Conservation (phyloP, 2,797 vertebrate species). For the Enteromius mattozi region DNA sequence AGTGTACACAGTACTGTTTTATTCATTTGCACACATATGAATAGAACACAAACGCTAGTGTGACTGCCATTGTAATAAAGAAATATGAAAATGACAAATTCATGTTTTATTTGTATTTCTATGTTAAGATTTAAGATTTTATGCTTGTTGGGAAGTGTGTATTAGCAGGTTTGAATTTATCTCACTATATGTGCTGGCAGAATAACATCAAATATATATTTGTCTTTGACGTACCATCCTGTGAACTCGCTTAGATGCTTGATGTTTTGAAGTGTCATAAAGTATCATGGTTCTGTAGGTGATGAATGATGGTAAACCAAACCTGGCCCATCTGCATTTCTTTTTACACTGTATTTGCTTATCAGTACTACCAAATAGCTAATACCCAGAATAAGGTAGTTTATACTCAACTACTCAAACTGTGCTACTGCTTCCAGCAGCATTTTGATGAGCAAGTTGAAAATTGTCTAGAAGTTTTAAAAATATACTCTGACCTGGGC, state of each 20-base stretch:
- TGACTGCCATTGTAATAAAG: background rate
- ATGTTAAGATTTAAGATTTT: slow-evolving; percentile 27
- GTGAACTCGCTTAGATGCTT: slow-evolving; percentile 11
- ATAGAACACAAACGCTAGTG: background rate
- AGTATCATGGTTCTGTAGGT: background rate
- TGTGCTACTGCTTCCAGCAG: background rate
- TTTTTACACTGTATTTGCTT: background rate
- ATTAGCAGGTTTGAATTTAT: background rate
- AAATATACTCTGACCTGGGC: slow-evolving; percentile 43
- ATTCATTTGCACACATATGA: background rate
- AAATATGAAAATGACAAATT: background rate
- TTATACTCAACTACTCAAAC: background rate
- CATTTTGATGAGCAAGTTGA: background rate
- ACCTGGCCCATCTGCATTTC: background rate
- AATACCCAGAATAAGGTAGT: background rate
- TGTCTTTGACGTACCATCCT: slow-evolving; percentile 11
- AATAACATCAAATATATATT: slow-evolving; percentile 7
- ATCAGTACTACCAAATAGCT: background rate
- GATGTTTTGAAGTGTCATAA: slow-evolving; percentile 22
- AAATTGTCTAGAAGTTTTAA: slow-evolving; percentile 46
- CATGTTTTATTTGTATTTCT: slow-evolving; percentile 23
- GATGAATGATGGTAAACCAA: slow-evolving; percentile 1
- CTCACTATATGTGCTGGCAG: background rate
- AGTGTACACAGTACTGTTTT: background rate
- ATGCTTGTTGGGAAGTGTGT: background rate